Evolutionary conservation across 1,140 invertebrate genomes (phyloP), one percentile per base, ranked within the genome.

Genomic region (Ericerus pela): DNA sequence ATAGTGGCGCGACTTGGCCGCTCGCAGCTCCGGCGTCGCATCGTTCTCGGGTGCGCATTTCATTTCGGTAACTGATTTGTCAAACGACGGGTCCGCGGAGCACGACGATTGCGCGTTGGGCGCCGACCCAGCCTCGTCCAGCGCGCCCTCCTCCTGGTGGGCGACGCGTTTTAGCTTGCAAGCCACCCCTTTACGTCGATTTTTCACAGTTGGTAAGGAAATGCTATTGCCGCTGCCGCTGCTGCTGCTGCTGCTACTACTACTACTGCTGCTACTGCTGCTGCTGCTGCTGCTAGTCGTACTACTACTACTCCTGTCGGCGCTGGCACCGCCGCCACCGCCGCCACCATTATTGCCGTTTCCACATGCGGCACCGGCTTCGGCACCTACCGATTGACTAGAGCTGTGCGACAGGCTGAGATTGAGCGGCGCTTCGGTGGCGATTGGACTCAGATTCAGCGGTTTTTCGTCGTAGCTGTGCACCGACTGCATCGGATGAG

Each of bases 171-270:
- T 64, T 31, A 89, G 67, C 57, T 87, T 88, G 62, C 80, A 79
- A 0, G 87, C 85, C 53, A 78, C 79, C 0, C 84, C 85, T 66
- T 90, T 90, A 56, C 87, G 76, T 29, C 85, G 76, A 62, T 78
- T 79, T 53, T 81, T 85, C 1, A 64, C 67, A 3, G 71, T n/a
- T 67, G 69, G 18, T 68, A 71, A 2, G 6, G 27, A 11, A 16
- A 2, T 29, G 20, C 18, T 30, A 4, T 11, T 18, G 2, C 37
- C 53, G 6, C 14, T 6, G 14, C 3, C 18, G 10, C 20, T 53
- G 47, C n/a, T 38, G 37, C n/a, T 38, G 37, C 3, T 38, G 12
- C 5, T 12, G 37, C 37, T 12, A 4, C 37, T 38, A 20, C 0
- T 33, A 22, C 8, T 36, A 26, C 0, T 36, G 20, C 5, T 54